phyloP scores from a whole-genome alignment of 2,113 vertebrate genomes.

The Psephotus haematonotus region DNA sequence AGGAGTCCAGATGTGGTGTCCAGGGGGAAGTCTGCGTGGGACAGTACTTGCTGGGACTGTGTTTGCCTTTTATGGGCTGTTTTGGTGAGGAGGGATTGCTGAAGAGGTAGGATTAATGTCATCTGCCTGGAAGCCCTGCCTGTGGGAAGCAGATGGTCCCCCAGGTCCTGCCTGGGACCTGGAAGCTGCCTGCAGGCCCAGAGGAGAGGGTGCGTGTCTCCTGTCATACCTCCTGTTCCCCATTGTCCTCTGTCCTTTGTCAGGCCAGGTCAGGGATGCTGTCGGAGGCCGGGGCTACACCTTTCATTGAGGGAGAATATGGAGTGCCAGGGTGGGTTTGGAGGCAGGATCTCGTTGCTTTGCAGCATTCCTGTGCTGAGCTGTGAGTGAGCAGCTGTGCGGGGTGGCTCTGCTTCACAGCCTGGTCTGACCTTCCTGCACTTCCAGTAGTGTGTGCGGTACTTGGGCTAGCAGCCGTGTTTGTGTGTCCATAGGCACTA shows the following conservation, averaged over 20 bases:
- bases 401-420: not conserved
- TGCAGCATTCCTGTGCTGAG: not conserved
- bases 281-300: no score
- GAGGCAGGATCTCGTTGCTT: not conserved
- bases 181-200: not conserved
- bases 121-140: not conserved
- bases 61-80: conserved; percentile 29
- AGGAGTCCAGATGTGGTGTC: conserved; percentile 38
- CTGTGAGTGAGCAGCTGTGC: not conserved
- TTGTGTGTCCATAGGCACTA: not conserved
- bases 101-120: not conserved
- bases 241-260: rapidly evolving
- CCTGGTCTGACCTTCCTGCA: not conserved
- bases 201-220: not conserved
- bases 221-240: not conserved
- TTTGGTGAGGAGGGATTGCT: not conserved
- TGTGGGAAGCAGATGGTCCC: not conserved
- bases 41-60: not conserved
- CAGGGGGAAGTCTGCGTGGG: not conserved
- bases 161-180: not conserved
- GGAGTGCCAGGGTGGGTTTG: not conserved
- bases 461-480: not conserved
- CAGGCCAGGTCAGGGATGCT: rapidly evolving
- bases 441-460: not conserved
- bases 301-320: rapidly evolving